A percentile compares a stretch with the other conserved stretches of the same genome.
phyloP scores from a whole-genome alignment of 2,888 invertebrate species.

The Pyralis farinalis region DNA sequence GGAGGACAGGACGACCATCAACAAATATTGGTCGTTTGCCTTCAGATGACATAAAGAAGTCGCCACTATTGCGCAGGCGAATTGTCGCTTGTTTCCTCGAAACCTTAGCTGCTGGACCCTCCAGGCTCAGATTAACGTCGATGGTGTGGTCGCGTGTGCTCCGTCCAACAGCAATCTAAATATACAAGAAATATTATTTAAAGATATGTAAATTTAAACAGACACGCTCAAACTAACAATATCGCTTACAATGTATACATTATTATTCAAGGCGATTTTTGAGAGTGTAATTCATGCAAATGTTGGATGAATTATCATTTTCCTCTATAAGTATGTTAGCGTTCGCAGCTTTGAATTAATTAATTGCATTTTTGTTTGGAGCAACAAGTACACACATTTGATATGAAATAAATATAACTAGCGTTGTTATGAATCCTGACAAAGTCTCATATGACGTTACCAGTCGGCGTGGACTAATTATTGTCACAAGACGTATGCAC shows the following conservation, averaged over 20 bases:
- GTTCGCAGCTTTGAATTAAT: too few species aligned
- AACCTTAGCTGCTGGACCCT: conserved; percentile 97
- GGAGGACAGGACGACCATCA: conserved; percentile 93
- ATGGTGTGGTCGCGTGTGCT: conserved; percentile 93
- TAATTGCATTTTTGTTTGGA: too few species aligned
- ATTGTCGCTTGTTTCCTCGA: conserved; percentile 96
- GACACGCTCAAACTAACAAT: too few species aligned
- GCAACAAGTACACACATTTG: background rate
- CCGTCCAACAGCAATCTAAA: conserved; percentile 93
- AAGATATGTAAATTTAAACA: conserved; percentile 6
- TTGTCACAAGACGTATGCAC: conserved; percentile 25
- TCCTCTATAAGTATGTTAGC: too few species aligned
- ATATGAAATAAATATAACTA: background rate
- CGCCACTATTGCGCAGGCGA: conserved; percentile 93
- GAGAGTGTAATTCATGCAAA: background rate
- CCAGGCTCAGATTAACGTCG: conserved; percentile 95
- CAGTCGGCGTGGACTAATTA: conserved; percentile 25
- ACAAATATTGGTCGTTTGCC: conserved; percentile 97
- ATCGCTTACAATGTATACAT: background rate
- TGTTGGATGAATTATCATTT: background rate
- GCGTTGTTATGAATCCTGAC: background rate
- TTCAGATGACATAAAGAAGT: conserved; percentile 97
- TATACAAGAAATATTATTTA: conserved; percentile 13
- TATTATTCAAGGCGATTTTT: background rate
- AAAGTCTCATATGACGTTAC: background rate